Evolutionary conservation across 2,113 vertebrate genomes (phyloP).

Genomic region (Alethe castanea): DNA sequence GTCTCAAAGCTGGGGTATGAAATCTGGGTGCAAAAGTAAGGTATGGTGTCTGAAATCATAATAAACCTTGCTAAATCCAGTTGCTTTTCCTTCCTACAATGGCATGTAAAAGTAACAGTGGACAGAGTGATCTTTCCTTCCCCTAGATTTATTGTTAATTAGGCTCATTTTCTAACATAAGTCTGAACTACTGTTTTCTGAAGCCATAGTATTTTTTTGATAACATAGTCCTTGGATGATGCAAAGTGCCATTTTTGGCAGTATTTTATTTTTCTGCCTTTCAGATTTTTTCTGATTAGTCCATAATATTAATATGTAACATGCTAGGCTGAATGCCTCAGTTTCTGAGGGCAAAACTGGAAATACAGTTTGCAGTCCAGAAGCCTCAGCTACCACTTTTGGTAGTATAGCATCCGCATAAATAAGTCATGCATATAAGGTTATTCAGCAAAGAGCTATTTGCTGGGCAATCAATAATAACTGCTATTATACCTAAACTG

Average conservation of each 20-base stretch:
- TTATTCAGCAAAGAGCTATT: neutral
- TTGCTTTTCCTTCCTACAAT: neutral
- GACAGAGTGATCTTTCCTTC: neutral
- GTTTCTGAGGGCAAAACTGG: neutral
- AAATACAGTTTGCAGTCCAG: neutral
- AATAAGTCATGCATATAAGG: neutral
- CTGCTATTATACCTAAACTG: neutral
- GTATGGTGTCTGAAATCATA: no score
- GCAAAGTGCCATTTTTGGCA: accelerated
- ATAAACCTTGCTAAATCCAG: neutral
- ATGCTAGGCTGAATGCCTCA: neutral
- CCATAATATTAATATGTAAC: neutral
- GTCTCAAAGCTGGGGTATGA: neutral
- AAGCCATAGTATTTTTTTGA: neutral
- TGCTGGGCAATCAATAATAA: neutral
- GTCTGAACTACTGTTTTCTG: neutral
- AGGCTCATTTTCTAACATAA: neutral
- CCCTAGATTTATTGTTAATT: neutral
- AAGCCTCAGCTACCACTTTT: neutral
- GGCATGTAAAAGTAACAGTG: neutral
- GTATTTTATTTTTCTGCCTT: neutral
- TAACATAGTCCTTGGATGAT: neutral
- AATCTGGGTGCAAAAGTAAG: neutral
- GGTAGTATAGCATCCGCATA: neutral
- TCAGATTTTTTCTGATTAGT: neutral